Conservation (phyloP, 2,888 invertebrate species). For the Trissolcus brochymenae region DNA sequence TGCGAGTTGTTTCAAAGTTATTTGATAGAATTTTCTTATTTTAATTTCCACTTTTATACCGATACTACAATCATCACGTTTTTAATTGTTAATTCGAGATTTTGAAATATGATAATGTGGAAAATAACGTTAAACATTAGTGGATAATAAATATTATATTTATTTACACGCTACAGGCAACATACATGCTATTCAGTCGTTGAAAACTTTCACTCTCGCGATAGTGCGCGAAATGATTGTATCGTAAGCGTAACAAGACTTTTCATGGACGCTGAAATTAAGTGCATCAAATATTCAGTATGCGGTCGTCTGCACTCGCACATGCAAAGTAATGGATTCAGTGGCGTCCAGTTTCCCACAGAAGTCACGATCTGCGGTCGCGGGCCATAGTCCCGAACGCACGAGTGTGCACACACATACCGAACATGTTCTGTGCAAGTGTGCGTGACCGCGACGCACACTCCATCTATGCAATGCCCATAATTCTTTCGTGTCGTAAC, state of each 20-base stretch:
- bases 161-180: no score
- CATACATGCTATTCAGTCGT: constrained; percentile 36
- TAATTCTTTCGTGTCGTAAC: constrained; percentile 71
- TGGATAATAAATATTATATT: no score
- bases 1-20: no score
- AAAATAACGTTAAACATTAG: no score
- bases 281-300: constrained; percentile 28
- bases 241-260: constrained; percentile 54
- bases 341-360: constrained; percentile 75
- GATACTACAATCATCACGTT: no score
- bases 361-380: constrained; percentile 76
- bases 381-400: constrained; percentile 72
- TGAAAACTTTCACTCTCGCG: constrained; percentile 53
- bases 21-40: no score
- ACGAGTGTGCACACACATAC: constrained; percentile 60
- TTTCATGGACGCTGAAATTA: constrained; percentile 51
- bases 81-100: no score
- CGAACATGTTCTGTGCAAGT: constrained; percentile 32
- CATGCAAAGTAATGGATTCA: constrained; percentile 63
- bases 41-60: no score
- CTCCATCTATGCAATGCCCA: constrained; percentile 53
- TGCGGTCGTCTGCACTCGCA: constrained; percentile 41
- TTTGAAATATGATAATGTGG: no score
- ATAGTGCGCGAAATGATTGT: constrained; percentile 33
- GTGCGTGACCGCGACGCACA: constrained; percentile 57